phyloP scores from a whole-genome alignment of 2,797 vertebrate genomes.

The Xenopus petersii region DNA sequence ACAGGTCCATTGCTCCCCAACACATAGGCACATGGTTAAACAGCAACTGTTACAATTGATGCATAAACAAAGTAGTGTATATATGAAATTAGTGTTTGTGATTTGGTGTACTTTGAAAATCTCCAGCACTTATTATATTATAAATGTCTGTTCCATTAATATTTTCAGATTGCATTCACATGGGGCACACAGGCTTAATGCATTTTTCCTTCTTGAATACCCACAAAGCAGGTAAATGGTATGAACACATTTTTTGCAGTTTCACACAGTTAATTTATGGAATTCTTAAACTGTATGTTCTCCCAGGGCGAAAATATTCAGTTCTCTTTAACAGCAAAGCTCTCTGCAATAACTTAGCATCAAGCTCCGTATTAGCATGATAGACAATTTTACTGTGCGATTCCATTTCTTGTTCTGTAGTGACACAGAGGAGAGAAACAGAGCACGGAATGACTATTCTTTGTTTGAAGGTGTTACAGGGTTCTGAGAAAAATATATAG shows the following conservation, averaged over 20 bases:
- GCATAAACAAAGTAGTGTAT: too few species aligned
- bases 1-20: too few species aligned
- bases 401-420: background rate
- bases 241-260: too few species aligned
- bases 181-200: too few species aligned
- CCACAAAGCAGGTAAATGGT: too few species aligned
- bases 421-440: conserved; percentile 1
- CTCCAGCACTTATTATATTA: background rate
- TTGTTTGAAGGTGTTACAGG: background rate
- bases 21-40: too few species aligned
- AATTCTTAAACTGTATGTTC: background rate
- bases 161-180: background rate
- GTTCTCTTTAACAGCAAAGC: background rate
- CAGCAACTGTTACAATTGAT: too few species aligned
- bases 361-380: conserved; percentile 17
- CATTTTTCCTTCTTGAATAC: too few species aligned
- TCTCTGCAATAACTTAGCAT: background rate
- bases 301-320: conserved; percentile 22
- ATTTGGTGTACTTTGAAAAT: background rate
- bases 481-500: too few species aligned
- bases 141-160: background rate
- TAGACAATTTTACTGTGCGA: background rate
- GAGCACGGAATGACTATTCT: background rate
- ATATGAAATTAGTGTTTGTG: too few species aligned
- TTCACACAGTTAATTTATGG: too few species aligned